A percentile compares a stretch with the other conserved stretches of the same genome.
Evolutionary conservation across 2,888 invertebrate species (phyloP).

Genomic region (Cerceris rybyensis): DNA sequence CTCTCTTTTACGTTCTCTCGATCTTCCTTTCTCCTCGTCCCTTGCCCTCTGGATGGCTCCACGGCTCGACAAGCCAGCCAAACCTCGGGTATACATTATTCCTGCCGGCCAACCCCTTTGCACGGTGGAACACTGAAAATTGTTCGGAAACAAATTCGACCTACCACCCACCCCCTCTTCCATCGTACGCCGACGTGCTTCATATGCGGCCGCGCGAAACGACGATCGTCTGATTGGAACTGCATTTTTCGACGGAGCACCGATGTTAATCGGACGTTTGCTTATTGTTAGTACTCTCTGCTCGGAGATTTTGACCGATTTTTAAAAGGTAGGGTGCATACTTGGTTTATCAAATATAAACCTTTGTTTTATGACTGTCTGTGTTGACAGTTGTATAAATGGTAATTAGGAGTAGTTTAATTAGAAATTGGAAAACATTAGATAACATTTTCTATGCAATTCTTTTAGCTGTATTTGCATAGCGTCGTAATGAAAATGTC

Average conservation of each 20-base stretch:
- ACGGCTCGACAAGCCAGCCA: conserved; percentile 67
- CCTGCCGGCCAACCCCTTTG: conserved; percentile 72
- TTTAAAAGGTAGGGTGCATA: neutral
- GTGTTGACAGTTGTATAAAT: too few relatives aligned
- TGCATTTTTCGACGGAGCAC: conserved; percentile 8
- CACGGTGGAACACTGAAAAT: conserved; percentile 70
- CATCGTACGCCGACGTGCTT: conserved; percentile 39
- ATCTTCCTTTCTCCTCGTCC: conserved; percentile 6
- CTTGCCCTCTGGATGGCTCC: conserved; percentile 49
- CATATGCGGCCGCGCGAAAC: conserved; percentile 49
- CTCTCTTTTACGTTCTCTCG: conserved; percentile 10
- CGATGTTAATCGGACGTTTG: conserved; percentile 11
- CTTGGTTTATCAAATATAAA: too few relatives aligned
- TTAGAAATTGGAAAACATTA: too few relatives aligned
- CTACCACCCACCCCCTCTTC: conserved; percentile 18
- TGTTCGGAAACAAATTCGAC: conserved; percentile 73
- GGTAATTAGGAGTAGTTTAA: too few relatives aligned
- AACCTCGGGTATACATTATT: conserved; percentile 77
- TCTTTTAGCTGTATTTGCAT: too few relatives aligned
- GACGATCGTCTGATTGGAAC: conserved; percentile 61
- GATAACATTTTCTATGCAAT: too few relatives aligned
- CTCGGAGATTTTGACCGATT: neutral
- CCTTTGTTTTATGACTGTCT: too few relatives aligned
- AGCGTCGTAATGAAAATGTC: too few relatives aligned
- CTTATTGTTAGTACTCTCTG: neutral